Conservation (phyloP, 2,797 vertebrate genomes). For the Craterocephalus amniculus region DNA sequence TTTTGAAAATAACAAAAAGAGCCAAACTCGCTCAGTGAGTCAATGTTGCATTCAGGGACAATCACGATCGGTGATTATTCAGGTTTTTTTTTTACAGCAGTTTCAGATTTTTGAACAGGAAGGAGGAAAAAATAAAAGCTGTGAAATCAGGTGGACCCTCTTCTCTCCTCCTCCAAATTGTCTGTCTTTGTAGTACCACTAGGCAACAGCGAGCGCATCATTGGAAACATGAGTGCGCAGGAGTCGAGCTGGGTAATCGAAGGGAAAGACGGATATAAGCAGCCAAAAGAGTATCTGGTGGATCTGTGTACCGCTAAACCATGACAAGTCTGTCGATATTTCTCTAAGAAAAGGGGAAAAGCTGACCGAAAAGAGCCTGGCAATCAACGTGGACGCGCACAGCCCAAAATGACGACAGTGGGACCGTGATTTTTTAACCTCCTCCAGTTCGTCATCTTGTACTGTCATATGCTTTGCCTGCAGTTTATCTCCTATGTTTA, state of each 20-base stretch:
- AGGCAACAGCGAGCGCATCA: constrained; percentile 79
- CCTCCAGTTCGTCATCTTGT: constrained; percentile 54
- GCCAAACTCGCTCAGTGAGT: neutral
- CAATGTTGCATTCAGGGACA: neutral
- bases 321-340: constrained; percentile 56
- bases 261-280: constrained; percentile 54
- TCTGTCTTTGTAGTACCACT: constrained; percentile 73
- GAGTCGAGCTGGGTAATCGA: constrained; percentile 64
- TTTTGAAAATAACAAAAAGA: neutral
- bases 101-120: constrained; percentile 50
- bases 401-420: constrained; percentile 71
- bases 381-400: constrained; percentile 66
- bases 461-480: constrained; percentile 63
- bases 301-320: constrained; percentile 48
- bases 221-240: constrained; percentile 82
- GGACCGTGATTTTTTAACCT: constrained; percentile 69
- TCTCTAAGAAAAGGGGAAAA: constrained; percentile 40
- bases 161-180: constrained; percentile 66
- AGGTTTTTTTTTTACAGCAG: constrained; percentile 38
- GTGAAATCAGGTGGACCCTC: constrained; percentile 63
- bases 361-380: constrained; percentile 37
- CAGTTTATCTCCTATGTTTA: constrained; percentile 55
- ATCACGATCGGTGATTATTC: constrained; percentile 21
- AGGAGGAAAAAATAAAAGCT: constrained; percentile 19
- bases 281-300: constrained; percentile 59